phyloP scores from a whole-genome alignment of 2,113 vertebrate species.

The Onychorhynchus coronatus region DNA sequence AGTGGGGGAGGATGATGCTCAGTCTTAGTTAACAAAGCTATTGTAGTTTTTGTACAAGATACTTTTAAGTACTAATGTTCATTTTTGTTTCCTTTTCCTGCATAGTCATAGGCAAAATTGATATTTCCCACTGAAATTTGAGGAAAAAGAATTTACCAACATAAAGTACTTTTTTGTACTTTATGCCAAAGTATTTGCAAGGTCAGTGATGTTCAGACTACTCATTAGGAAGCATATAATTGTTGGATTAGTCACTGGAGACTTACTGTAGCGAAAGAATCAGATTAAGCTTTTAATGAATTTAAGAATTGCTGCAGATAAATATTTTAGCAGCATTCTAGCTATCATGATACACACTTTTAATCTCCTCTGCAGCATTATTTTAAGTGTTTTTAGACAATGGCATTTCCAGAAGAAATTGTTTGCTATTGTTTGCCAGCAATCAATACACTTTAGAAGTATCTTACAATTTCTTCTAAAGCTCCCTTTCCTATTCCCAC shows the following conservation, averaged over 20 bases:
- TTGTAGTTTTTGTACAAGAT: background rate
- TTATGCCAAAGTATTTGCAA: slow-evolving; percentile 19
- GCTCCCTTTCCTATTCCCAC: background rate
- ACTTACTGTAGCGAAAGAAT: slow-evolving; percentile 40
- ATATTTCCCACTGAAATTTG: background rate
- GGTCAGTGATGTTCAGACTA: slow-evolving; percentile 4
- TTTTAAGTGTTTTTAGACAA: background rate
- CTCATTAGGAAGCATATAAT: slow-evolving; percentile 44
- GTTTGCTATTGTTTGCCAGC: background rate
- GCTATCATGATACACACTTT: background rate
- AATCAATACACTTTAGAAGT: background rate
- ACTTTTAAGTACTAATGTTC: background rate
- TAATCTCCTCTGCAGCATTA: background rate
- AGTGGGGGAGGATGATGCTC: slow-evolving; percentile 44
- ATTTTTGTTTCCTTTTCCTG: background rate
- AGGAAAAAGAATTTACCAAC: background rate
- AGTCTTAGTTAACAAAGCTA: background rate
- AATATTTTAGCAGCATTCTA: slow-evolving; percentile 18
- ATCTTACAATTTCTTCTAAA: background rate
- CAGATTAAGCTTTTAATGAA: slow-evolving; percentile 48
- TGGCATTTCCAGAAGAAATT: background rate
- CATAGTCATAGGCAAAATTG: background rate
- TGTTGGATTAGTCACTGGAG: slow-evolving; percentile 18
- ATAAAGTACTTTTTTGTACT: background rate
- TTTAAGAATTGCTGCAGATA: background rate